Conservation (phyloP, 2,797 vertebrate species). For the Paramormyrops hopkinsi region DNA sequence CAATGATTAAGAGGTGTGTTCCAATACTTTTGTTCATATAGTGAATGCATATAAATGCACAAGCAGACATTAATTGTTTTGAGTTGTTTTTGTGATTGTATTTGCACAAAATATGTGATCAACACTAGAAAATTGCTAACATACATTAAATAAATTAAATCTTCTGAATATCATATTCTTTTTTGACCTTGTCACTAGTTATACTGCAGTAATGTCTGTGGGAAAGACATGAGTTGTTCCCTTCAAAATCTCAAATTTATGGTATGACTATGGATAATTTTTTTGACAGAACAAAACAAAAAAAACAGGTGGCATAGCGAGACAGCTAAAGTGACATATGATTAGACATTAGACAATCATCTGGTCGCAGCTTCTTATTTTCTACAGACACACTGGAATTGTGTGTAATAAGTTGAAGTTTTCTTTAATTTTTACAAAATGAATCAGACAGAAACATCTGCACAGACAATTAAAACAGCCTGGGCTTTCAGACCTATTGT, state of each 20-base stretch:
- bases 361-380: neutral
- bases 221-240: neutral
- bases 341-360: neutral
- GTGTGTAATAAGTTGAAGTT: neutral
- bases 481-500: constrained; percentile 2
- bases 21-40: neutral
- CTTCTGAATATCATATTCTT: neutral
- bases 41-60: neutral
- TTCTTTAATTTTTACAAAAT: neutral
- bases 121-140: neutral
- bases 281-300: neutral
- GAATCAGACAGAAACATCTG: neutral
- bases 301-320: neutral
- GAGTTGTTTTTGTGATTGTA: neutral
- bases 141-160: neutral
- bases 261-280: neutral
- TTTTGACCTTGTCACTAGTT: neutral
- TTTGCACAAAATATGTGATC: neutral
- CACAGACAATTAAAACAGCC: neutral
- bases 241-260: neutral
- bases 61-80: neutral
- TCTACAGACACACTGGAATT: neutral
- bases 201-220: neutral
- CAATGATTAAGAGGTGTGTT: neutral
- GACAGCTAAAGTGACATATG: neutral